phyloP scores from a whole-genome alignment of 2,888 invertebrate genomes.

The Pollenia amentaria region DNA sequence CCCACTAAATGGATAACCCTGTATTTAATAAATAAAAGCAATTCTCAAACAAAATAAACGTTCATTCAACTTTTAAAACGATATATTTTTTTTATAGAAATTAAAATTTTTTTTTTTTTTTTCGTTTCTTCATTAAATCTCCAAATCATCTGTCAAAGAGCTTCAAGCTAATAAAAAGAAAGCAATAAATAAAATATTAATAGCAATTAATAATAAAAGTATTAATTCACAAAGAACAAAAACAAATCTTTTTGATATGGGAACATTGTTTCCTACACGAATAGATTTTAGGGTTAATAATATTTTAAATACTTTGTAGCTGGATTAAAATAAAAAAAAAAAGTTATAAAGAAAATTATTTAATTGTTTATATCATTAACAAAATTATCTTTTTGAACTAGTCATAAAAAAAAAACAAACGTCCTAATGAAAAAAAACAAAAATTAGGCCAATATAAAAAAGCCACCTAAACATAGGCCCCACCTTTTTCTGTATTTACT shows the following conservation, averaged over 20 bases:
- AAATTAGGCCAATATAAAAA: background rate
- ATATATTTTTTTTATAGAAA: constrained; percentile 12
- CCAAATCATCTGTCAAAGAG: background rate
- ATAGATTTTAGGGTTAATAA: no score
- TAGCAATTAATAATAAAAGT: background rate
- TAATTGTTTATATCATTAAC: no score
- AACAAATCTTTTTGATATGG: no score
- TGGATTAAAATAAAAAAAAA: no score
- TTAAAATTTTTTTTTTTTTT: constrained; percentile 16
- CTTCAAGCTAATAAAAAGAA: background rate
- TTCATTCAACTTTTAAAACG: constrained; percentile 16
- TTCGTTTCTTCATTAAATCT: background rate
- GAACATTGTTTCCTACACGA: no score
- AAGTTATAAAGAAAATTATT: no score
- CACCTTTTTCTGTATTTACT: background rate
- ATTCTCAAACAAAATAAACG: background rate
- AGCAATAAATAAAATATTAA: background rate
- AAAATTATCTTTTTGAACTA: no score
- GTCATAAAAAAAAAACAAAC: no score
- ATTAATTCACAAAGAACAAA: background rate
- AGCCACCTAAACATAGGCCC: background rate
- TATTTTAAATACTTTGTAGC: no score
- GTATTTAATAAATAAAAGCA: background rate
- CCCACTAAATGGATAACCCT: no score
- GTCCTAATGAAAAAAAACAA: background rate